phyloP scores from a whole-genome alignment of 2,888 invertebrate species.

The Phyto melanocephala region DNA sequence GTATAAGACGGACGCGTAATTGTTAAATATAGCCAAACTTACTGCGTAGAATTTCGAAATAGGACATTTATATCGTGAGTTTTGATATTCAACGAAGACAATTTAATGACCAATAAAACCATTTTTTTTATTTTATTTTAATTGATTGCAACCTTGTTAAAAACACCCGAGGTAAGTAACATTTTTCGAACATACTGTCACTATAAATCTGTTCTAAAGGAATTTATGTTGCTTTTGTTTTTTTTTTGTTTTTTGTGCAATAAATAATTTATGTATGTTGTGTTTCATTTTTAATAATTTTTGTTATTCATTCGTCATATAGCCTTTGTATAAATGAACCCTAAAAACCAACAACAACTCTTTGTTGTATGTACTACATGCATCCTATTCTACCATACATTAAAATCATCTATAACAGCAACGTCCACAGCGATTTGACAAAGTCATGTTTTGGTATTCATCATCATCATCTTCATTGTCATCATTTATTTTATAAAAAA shows the following conservation, averaged over 20 bases:
- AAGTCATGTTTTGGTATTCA: constrained; percentile 51
- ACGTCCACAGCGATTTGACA: constrained; percentile 47
- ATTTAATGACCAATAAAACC: too few relatives aligned
- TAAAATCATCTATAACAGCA: background rate
- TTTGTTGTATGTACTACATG: background rate
- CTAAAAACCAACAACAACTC: constrained; percentile 3
- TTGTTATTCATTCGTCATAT: background rate
- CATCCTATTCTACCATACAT: constrained; percentile 25
- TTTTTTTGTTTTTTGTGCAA: constrained; percentile 2
- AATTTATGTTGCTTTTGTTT: constrained; percentile 10
- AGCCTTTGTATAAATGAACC: constrained; percentile 9
- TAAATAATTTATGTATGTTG: constrained; percentile 55
- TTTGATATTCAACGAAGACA: too few relatives aligned
- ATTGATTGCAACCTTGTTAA: too few relatives aligned
- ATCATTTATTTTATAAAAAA: constrained; percentile 27
- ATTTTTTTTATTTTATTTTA: too few relatives aligned
- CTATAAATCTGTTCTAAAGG: background rate
- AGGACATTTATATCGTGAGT: too few relatives aligned
- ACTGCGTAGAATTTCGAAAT: too few relatives aligned
- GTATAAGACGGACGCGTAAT: too few relatives aligned
- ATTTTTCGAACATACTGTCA: too few relatives aligned
- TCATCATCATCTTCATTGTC: constrained; percentile 36
- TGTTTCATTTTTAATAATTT: background rate
- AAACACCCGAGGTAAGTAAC: too few relatives aligned
- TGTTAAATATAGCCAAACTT: too few relatives aligned